phyloP scores from a whole-genome alignment of 2,797 vertebrate species.

The Clarias platycephalus region DNA sequence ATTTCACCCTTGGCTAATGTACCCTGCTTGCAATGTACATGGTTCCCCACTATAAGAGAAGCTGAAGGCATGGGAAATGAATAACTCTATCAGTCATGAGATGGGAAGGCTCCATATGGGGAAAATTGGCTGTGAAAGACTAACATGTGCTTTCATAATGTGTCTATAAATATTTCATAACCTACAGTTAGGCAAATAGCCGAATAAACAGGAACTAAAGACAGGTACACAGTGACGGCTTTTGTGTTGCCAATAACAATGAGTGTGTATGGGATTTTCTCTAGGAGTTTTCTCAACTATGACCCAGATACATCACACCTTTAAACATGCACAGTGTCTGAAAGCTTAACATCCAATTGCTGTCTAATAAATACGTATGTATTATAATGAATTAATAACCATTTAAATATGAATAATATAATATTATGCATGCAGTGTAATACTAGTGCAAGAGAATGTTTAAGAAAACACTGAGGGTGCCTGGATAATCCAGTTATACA shows the following conservation, averaged over 20 bases:
- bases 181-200: neutral
- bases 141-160: conserved; percentile 21
- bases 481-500: neutral
- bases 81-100: neutral
- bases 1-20: conserved; percentile 36
- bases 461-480: neutral
- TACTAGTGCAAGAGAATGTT: neutral
- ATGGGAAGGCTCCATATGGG: conserved; percentile 18
- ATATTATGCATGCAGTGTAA: neutral
- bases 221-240: neutral
- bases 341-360: neutral
- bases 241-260: neutral
- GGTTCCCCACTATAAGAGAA: neutral
- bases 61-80: neutral
- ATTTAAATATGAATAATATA: neutral
- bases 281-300: neutral
- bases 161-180: conserved; percentile 30
- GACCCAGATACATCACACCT: neutral
- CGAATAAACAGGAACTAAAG: neutral
- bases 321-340: neutral
- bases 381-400: neutral
- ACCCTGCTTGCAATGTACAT: neutral
- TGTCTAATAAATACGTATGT: neutral
- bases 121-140: conserved; percentile 33
- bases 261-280: neutral